Conservation (phyloP, 2,797 vertebrate species). For the Vultur gryphus region DNA sequence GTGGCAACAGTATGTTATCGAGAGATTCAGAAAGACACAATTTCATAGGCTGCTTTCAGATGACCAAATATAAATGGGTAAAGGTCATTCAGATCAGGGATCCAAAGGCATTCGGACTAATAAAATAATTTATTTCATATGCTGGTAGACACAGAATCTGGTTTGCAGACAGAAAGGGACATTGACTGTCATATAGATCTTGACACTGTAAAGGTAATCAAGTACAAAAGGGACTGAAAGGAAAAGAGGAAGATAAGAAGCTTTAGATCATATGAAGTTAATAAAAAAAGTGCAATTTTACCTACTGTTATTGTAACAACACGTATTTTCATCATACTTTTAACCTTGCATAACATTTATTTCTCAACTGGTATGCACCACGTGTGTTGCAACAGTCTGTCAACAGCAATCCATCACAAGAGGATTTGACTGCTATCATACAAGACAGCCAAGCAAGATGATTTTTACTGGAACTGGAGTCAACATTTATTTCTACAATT, state of each 20-base stretch:
- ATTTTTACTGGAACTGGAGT: neutral
- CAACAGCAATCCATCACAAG: neutral
- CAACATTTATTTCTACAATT: neutral
- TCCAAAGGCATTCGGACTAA: neutral
- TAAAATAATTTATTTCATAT: neutral
- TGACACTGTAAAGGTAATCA: neutral
- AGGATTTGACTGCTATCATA: neutral
- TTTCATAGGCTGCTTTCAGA: neutral
- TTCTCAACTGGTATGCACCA: neutral
- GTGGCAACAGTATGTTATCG: neutral
- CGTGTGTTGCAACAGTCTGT: neutral
- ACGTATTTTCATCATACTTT: neutral
- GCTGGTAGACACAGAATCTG: neutral
- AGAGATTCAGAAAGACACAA: neutral
- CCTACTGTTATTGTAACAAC: neutral
- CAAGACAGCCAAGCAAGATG: neutral
- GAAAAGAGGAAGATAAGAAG: neutral
- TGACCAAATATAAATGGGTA: neutral
- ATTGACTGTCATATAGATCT: neutral
- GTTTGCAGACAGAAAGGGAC: neutral
- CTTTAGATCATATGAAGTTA: neutral
- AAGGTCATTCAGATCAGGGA: neutral
- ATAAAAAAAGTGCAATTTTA: neutral
- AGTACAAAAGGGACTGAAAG: neutral
- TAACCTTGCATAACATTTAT: neutral